Evolutionary conservation across 2,888 invertebrate genomes (phyloP), one percentile per base, ranked within the genome.

Genomic region (Thereva nobilitata): DNA sequence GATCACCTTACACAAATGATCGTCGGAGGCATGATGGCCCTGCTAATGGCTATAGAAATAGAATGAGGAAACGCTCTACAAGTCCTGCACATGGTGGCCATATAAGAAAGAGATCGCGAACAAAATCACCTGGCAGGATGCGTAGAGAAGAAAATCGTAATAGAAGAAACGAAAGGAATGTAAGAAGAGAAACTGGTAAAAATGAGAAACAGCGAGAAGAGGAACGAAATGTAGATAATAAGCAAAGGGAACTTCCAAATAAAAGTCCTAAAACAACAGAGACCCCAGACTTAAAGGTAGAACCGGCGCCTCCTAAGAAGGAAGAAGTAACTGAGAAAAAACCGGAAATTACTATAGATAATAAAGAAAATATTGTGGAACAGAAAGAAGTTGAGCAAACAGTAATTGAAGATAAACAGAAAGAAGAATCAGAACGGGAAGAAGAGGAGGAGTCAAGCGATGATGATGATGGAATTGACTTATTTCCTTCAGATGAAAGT

Each of bases 401-500:
- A 44, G 34, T 12, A 44, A 12, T 35, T 34, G 50, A 50, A 12
- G 52, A 42, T 8, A 45, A 45, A 8, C 12, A 44, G 23, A 10
- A 55, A 10, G 70, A 70, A 38, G 68, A 68, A 10, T 71, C 64
- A 50, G 66, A 65, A 45, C 68, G 65, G 8, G 68, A 71, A 44
- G 64, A 67, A 10, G 66, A 66, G 3, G 68, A 57, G 47, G 71
- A 65, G 42, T 69, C 69, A 10, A 70, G 69, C 7, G 67, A 69
- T 10, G 70, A 69, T 61, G 72, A 72, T n/a, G 73, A 72, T 57
- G 72, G 70, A 6, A 71, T 73, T 45, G 73, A 72, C 63, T 64
- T 73, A 52, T 72, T 74, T 52, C 70, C 72, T 9, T 73, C 73
- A 9, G 73, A 73, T 41, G 73, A 74, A 53, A 72, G 72, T 68